Conservation (phyloP, 2,113 vertebrate genomes). For the Gracilinanus agilis region DNA sequence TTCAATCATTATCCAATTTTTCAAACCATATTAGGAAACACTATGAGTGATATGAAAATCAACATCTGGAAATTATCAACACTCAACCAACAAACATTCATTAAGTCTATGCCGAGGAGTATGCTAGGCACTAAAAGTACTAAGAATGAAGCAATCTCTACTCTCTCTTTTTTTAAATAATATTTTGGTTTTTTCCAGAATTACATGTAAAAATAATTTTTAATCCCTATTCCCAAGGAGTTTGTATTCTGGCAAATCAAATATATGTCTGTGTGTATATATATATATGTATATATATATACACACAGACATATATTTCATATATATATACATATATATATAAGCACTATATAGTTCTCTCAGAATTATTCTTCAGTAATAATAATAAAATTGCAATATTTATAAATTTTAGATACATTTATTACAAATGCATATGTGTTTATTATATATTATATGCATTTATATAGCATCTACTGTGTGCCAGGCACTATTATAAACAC, state of each 20-base stretch:
- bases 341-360: background rate
- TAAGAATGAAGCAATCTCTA: background rate
- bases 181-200: too few species aligned
- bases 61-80: constrained; percentile 62
- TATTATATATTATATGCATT: background rate
- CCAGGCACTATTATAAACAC: background rate
- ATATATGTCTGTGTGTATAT: background rate
- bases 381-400: background rate
- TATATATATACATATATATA: background rate
- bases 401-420: too few species aligned
- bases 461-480: background rate
- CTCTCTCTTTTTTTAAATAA: background rate
- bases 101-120: background rate
- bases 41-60: background rate
- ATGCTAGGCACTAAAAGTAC: background rate
- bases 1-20: background rate
- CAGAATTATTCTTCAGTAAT: background rate
- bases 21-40: background rate
- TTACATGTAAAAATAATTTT: too few species aligned
- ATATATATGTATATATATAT: too few species aligned
- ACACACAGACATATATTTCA: background rate
- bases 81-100: background rate
- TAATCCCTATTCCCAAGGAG: background rate
- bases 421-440: too few species aligned
- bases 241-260: background rate